Evolutionary conservation across 2,888 invertebrate species (phyloP).

Genomic region (Rhimphoctona megacephalus): DNA sequence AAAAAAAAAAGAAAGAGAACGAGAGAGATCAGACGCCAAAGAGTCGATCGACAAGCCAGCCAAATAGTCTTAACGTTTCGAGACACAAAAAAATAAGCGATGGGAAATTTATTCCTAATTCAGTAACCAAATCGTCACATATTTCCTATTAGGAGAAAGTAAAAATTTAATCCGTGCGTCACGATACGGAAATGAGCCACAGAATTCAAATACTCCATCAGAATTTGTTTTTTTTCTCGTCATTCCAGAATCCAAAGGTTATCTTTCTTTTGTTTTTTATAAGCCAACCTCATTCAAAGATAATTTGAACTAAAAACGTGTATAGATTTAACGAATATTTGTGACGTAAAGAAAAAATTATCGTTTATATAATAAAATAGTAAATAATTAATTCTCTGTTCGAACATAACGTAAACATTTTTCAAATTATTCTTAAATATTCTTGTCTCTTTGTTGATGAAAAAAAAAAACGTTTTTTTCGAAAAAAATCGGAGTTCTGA

Average conservation of each 20-base stretch:
- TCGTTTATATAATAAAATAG: background rate
- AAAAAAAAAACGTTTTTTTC: background rate
- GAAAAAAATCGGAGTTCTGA: background rate
- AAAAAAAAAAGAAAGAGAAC: background rate
- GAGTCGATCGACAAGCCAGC: slow-evolving; percentile 34
- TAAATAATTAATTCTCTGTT: background rate
- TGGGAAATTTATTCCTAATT: background rate
- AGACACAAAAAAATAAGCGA: background rate
- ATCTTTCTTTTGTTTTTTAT: background rate
- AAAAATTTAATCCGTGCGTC: background rate
- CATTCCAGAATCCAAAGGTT: background rate
- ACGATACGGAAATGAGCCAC: background rate
- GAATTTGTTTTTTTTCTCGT: background rate
- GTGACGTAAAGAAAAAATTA: background rate
- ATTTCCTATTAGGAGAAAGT: background rate
- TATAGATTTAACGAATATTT: background rate
- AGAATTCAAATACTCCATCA: background rate
- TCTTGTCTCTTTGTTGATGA: background rate
- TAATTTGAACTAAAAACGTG: background rate
- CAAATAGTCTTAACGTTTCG: background rate
- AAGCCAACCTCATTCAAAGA: background rate
- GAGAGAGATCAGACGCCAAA: slow-evolving; percentile 20
- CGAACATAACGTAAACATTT: background rate
- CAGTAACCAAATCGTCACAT: slow-evolving; percentile 14
- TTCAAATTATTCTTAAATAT: background rate